A percentile compares a stretch with the other conserved stretches of the same genome.
Conservation (phyloP, 2,797 vertebrate species). For the Semotilus atromaculatus region DNA sequence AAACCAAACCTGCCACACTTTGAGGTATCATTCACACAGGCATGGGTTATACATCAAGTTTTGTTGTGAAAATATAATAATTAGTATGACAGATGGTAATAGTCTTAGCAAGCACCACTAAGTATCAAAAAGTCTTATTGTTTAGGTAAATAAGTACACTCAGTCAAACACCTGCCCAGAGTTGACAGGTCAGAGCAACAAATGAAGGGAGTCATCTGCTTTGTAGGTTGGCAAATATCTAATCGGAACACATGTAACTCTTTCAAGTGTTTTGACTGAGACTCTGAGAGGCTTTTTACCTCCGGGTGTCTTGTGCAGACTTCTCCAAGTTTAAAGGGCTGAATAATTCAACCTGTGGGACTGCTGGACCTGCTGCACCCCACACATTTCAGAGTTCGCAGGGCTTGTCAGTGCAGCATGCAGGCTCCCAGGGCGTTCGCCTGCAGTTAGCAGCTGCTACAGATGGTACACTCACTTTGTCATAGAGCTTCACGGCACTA, state of each 20-base stretch:
- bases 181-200: slow-evolving; percentile 18
- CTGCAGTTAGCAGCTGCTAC: slow-evolving; percentile 74
- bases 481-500: slow-evolving; percentile 65
- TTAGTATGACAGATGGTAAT: not conserved
- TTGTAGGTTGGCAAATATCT: slow-evolving; percentile 54
- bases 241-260: slow-evolving; percentile 63
- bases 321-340: slow-evolving; percentile 65
- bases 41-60: not conserved
- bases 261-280: slow-evolving; percentile 40
- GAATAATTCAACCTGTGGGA: slow-evolving; percentile 77
- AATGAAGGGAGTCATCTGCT: slow-evolving; percentile 53
- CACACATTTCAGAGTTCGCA: slow-evolving; percentile 65
- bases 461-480: slow-evolving; percentile 75
- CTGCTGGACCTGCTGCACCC: slow-evolving; percentile 64
- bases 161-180: slow-evolving; percentile 12
- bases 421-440: slow-evolving; percentile 69
- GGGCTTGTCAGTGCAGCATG: slow-evolving; percentile 74
- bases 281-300: slow-evolving; percentile 39
- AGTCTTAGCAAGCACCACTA: not conserved
- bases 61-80: not conserved
- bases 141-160: slow-evolving; percentile 1
- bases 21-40: not conserved
- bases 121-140: not conserved
- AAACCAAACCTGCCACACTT: not conserved
- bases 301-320: slow-evolving; percentile 55